Percentiles rank a stretch among this genome's conserved stretches.
These are phyloP conservation scores for Xerus inauris DNA, from an alignment of 2,113 vertebrate genomes.

Conservation along the genomic window DNA sequence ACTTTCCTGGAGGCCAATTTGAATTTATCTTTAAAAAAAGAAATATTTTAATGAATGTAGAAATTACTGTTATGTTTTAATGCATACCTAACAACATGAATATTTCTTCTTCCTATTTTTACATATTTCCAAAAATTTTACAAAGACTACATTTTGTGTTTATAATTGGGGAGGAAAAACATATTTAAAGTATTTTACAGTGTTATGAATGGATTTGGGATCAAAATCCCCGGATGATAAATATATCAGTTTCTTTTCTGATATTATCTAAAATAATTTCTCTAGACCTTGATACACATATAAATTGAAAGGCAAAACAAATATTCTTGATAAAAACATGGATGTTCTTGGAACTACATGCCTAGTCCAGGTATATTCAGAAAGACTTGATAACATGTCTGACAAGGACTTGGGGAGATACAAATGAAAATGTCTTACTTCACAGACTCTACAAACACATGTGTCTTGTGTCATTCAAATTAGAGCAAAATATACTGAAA, in stretches of 20 bases:
- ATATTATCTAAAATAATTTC: constrained; percentile 32
- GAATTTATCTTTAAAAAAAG: background rate
- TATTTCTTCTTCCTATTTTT: background rate
- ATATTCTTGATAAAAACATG: background rate
- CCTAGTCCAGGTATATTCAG: background rate
- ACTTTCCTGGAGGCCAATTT: background rate
- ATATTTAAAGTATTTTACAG: background rate
- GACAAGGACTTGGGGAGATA: background rate
- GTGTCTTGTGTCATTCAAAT: constrained; percentile 21
- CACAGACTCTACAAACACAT: background rate
- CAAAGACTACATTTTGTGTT: background rate
- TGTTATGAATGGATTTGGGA: background rate
- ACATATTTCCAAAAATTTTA: background rate
- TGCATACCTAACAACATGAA: background rate
- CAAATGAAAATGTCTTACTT: background rate
- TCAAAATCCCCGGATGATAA: background rate
- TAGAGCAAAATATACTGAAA: background rate
- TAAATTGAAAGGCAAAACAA: background rate
- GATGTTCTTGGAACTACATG: background rate
- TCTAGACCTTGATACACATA: background rate
- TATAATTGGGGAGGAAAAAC: background rate
- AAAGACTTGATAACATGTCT: background rate
- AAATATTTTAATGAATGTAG: background rate
- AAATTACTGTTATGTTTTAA: background rate
- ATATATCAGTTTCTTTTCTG: background rate